A percentile compares a stretch with the other conserved stretches of the same genome.
Evolutionary conservation across 2,113 vertebrate genomes (phyloP).

Genomic region (Larimichthys polyactis): DNA sequence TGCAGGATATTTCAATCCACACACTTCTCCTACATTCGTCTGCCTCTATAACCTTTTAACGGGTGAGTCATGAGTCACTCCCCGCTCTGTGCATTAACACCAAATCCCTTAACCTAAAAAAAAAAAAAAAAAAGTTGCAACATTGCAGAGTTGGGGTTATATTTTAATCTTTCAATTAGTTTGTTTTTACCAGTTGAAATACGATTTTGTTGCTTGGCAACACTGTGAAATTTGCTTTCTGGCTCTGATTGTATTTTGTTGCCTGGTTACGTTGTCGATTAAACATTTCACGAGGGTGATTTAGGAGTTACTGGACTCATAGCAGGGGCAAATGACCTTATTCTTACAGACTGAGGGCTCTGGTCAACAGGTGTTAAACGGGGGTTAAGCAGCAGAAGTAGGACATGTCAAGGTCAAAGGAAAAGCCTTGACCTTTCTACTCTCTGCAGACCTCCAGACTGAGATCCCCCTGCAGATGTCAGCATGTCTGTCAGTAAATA

Average conservation of each 20-base stretch:
- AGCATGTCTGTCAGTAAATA: constrained; percentile 18
- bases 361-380: constrained; percentile 53
- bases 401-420: constrained; percentile 54
- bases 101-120: constrained; percentile 4
- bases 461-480: constrained; percentile 41
- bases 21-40: not conserved
- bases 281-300: not conserved
- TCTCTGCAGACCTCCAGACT: constrained; percentile 46
- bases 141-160: constrained; percentile 13
- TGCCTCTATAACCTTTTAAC: constrained; percentile 19
- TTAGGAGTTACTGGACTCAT: not conserved
- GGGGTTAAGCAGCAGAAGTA: constrained; percentile 50
- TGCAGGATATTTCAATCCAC: constrained; percentile 12
- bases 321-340: not conserved
- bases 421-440: constrained; percentile 53
- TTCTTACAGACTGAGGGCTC: not conserved
- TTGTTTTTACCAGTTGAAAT: constrained; percentile 14
- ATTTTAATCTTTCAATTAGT: not conserved
- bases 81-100: constrained; percentile 20
- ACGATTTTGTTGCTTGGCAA: constrained; percentile 27
- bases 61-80: constrained; percentile 36
- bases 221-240: not conserved
- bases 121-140: constrained; percentile 8
- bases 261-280: constrained; percentile 23
- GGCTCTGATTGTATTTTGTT: constrained; percentile 14